phyloP scores from a whole-genome alignment of 2,888 invertebrate species.

The Callimorpha dominula region DNA sequence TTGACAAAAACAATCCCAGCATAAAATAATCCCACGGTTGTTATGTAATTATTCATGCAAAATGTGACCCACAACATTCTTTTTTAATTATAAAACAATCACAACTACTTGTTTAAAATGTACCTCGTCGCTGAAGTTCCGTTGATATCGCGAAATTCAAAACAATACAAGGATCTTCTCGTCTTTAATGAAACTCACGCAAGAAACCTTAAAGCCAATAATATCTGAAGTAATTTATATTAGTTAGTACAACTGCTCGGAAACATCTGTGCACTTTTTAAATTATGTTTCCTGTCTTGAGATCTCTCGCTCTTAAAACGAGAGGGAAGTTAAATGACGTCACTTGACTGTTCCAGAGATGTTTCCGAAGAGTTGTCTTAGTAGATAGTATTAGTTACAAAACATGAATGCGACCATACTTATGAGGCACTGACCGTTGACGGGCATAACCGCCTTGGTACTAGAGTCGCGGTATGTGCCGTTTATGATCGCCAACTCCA shows the following conservation, averaged over 20 bases:
- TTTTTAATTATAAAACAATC: slow-evolving; percentile 34
- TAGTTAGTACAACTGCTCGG: slow-evolving; percentile 19
- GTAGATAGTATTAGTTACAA: slow-evolving; percentile 76
- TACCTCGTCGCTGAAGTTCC: slow-evolving; percentile 14
- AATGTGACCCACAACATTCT: slow-evolving; percentile 40
- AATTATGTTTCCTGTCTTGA: not conserved
- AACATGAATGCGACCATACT: slow-evolving; percentile 85
- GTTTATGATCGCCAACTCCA: slow-evolving; percentile 99
- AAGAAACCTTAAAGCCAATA: slow-evolving; percentile 34
- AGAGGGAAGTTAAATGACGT: not conserved
- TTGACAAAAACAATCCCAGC: slow-evolving; percentile 37
- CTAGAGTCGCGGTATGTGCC: slow-evolving; percentile 99
- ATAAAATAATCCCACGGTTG: slow-evolving; percentile 47
- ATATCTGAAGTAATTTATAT: slow-evolving; percentile 23
- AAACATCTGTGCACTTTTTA: slow-evolving; percentile 15
- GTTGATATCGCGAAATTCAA: not conserved
- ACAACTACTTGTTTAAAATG: slow-evolving; percentile 26
- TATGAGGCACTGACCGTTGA: slow-evolving; percentile 91
- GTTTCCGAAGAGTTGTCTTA: slow-evolving; percentile 35
- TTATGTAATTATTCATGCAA: slow-evolving; percentile 47
- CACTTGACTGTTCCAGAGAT: slow-evolving; percentile 4
- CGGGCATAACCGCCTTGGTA: slow-evolving; percentile 93
- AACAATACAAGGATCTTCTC: slow-evolving; percentile 20
- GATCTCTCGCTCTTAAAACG: not conserved
- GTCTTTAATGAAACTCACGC: slow-evolving; percentile 26